Evolutionary conservation across 2,797 vertebrate genomes (phyloP), one percentile per base, ranked within the genome.

Genomic region (Phoebastria nigripes): DNA sequence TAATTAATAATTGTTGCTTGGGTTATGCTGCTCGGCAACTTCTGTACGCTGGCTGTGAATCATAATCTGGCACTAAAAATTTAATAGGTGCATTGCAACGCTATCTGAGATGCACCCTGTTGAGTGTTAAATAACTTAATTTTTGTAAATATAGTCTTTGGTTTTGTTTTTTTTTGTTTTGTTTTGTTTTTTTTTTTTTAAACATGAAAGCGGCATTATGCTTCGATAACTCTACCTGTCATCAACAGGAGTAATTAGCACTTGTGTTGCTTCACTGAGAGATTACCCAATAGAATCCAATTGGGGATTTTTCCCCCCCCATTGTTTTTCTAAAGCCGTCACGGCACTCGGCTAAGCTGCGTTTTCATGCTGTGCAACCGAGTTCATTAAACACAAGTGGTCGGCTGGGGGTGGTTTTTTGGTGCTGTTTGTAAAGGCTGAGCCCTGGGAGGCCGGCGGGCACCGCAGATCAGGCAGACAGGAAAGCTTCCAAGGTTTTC

Each of bases 251-350:
- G 86, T 95, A 97, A 98, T 97, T 97, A 98, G 82, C 93, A 94
- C 82, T 94, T 89, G 84, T 4, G 93, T 39, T 82, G 90, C 56
- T 83, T 97, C 93, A 90, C 4, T 90, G 72, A 88, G 88, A 97
- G 89, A 97, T 96, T 95, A 98, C 94, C 95, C 98, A 98, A 98
- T 98, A 98, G 97, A 97, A 97, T 96, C 96, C 96, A 97, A 98
- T 97, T 90, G 85, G 82, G 96, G 44, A 20, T 18, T 93, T 87
- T 31, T 17, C 5, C 13, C 16, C 2, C 16, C 55, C 37, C 0
- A 0, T 67, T 39, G 29, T 58, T 93, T 84, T 83, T 58, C 46
- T 66, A 37, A 98, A 98, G 97, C 96, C 96, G 97, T 96, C 95
- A 96, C 93, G 76, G 73, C 58, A 82, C 94, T 61, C 87, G 95